Evolutionary conservation across 2,888 invertebrate genomes (phyloP), one percentile per base, ranked within the genome.

Genomic region (Drosophila anomelani): DNA sequence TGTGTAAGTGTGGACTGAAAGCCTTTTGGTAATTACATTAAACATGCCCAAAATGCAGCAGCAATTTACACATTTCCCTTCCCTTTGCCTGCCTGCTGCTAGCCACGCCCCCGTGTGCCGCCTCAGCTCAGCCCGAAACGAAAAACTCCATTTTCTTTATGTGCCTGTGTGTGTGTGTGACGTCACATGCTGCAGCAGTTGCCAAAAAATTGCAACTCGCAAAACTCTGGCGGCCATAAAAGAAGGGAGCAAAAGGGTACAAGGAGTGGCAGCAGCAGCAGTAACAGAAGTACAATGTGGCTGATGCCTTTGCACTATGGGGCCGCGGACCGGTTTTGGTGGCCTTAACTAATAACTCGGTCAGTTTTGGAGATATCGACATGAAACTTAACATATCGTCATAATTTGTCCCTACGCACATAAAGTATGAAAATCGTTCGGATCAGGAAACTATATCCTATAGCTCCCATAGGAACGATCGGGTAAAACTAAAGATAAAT

Each of bases 21-120:
- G 85, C 80, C 88, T 82, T 83, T 87, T 79, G 85, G 85, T 85
- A 89, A 85, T 85, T 85, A 85, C 85, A 85, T 89, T 85, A 85
- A 85, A 85, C 85, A 85, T 85, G 85, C 85, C 81, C 85, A 81
- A 85, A 88, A 89, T 88, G 85, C 78, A 89, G 80, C 82, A 67
- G 77, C 85, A 85, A 87, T 85, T 85, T 89, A 85, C 89, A 85
- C 89, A 80, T 75, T 75, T 73, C 56, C 29, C 67, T 29, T 8
- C 36, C 47, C 13, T 41, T 9, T 32, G 23, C 43, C 23, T 29
- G 13, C n/a, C 29, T 29, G 29, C 29, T 29, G 29, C 10, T 10
- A 10, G 32, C 32, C 32, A 32, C 32, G 32, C 32, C 12, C 34
- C 34, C 34, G 10, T 10, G 12, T 34, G 12, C 34, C 29, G 8